phyloP scores from a whole-genome alignment of 2,888 invertebrate genomes.

The Tenthredo amoena region DNA sequence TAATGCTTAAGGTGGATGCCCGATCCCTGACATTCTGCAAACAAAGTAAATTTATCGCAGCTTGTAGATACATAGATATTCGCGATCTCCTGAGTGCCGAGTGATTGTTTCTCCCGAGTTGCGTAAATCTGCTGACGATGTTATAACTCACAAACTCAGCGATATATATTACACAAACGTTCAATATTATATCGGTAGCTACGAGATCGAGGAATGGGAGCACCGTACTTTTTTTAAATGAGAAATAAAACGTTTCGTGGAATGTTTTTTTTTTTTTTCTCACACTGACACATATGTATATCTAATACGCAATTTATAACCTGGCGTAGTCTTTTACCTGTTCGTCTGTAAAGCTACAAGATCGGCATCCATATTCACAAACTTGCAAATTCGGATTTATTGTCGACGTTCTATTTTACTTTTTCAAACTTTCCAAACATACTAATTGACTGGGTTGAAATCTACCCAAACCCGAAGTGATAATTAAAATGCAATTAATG shows the following conservation, averaged over 20 bases:
- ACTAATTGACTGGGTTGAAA: background rate
- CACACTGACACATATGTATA: background rate
- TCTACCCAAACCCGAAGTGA: background rate
- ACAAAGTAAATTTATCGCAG: constrained; percentile 13
- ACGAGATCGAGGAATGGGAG: background rate
- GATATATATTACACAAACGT: background rate
- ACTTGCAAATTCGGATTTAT: background rate
- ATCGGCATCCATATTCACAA: background rate
- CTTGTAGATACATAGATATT: background rate
- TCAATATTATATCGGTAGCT: background rate
- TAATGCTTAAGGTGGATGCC: background rate
- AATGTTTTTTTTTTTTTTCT: background rate
- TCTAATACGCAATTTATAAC: background rate
- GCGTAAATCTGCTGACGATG: constrained; percentile 28
- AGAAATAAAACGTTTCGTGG: background rate
- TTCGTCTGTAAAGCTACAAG: background rate
- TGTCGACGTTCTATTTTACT: background rate
- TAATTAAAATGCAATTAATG: constrained; percentile 25
- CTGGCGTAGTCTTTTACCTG: background rate
- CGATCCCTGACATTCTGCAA: background rate
- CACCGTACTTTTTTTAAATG: background rate
- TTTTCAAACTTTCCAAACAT: background rate
- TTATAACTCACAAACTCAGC: constrained; percentile 1
- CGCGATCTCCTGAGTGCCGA: background rate
- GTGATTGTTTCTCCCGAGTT: constrained; percentile 29